Evolutionary conservation across 2,113 vertebrate genomes (phyloP).

Genomic region (Mionectes macconnelli): DNA sequence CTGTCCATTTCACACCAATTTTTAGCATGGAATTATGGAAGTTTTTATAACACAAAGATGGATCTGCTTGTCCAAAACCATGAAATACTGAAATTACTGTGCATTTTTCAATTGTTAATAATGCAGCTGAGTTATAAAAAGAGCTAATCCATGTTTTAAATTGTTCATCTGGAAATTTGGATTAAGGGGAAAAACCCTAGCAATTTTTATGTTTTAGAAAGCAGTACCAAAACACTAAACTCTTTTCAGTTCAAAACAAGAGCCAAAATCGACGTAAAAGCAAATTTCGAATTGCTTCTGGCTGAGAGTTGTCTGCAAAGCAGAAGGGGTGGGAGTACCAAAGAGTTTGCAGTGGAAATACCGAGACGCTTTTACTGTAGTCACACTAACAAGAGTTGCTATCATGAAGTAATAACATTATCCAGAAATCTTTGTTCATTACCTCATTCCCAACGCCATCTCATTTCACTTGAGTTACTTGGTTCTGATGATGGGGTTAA

Average conservation of each 20-base stretch:
- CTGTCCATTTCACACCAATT: neutral
- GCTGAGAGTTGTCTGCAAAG: neutral
- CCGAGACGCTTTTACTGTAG: neutral
- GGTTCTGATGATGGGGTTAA: slow-evolving; percentile 25
- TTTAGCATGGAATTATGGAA: neutral
- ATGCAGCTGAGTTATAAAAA: neutral
- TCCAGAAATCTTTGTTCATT: slow-evolving; percentile 34
- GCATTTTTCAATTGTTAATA: slow-evolving; percentile 16
- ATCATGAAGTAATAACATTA: slow-evolving; percentile 43
- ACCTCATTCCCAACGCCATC: slow-evolving; percentile 26
- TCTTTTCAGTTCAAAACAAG: neutral
- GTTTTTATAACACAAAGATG: neutral
- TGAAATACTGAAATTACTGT: neutral
- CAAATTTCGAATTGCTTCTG: slow-evolving; percentile 22
- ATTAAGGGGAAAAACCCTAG: neutral
- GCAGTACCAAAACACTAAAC: neutral
- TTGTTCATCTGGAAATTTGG: slow-evolving; percentile 23
- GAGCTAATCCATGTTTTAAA: neutral
- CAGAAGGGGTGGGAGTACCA: neutral
- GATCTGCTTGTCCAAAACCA: neutral
- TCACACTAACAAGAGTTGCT: neutral
- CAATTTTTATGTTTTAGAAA: slow-evolving; percentile 22
- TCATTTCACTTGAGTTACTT: slow-evolving; percentile 41
- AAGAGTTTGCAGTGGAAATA: slow-evolving; percentile 36
- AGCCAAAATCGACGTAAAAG: slow-evolving; percentile 30